These are phyloP conservation scores for Polymixis lichenea DNA, from an alignment of 2,888 invertebrate genomes.

Conservation along the genomic window DNA sequence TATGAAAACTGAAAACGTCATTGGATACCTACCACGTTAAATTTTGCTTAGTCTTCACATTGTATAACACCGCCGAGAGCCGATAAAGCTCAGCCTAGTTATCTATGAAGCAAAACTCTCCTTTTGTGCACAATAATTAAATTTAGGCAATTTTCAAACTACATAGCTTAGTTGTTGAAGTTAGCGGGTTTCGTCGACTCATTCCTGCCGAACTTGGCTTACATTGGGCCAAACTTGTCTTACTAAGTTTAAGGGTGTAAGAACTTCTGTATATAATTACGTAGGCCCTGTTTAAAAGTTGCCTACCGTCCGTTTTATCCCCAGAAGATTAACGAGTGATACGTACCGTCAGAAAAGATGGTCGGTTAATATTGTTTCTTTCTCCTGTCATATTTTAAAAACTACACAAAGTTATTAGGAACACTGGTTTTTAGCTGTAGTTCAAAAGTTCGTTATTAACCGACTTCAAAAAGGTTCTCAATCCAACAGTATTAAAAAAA, in stretches of 20 bases:
- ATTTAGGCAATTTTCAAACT: constrained; percentile 59
- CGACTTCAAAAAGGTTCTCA: too few relatives aligned
- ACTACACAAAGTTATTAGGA: not conserved
- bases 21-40: too few relatives aligned
- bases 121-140: constrained; percentile 56
- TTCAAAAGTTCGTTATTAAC: too few relatives aligned
- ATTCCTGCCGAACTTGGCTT: constrained; percentile 55
- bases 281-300: constrained; percentile 60
- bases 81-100: not conserved
- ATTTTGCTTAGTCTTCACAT: too few relatives aligned
- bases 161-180: constrained; percentile 46
- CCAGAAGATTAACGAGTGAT: constrained; percentile 59
- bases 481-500: too few relatives aligned
- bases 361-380: not conserved
- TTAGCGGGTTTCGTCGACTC: constrained; percentile 43
- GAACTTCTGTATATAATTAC: constrained; percentile 66
- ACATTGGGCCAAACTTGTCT: constrained; percentile 56
- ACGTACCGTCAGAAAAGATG: constrained; percentile 5
- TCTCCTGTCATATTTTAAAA: not conserved
- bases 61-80: too few relatives aligned
- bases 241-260: constrained; percentile 56
- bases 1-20: too few relatives aligned
- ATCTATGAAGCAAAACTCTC: constrained; percentile 12
- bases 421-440: not conserved
- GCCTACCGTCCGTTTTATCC: constrained; percentile 45